Base-by-base conservation (phyloP, 1,140 invertebrate species). In the Aphelenchoides avenae region DNA sequence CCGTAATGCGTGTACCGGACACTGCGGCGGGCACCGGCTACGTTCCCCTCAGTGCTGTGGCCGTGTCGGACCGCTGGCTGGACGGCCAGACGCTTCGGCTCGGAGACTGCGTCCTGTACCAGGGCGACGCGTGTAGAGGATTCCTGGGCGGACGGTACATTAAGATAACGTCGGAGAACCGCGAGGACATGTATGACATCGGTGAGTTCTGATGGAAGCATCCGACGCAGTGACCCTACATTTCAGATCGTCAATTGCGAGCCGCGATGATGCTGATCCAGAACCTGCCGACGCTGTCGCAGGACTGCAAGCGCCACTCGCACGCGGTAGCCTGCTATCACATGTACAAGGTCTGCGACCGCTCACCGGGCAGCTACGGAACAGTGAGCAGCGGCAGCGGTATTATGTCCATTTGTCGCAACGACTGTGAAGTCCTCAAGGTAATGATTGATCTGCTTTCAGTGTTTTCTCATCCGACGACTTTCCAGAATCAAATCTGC, bases 301-400 rank as follows among this genome's bases (percentile, higher is more conserved):
- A 43, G 13, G 40, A 68, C 20, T 68, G 66, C 47, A 66, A 67
- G n/a, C 40, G 36, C 20, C 68, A 63, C 52, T 68, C 64, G 9
- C 66, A 68, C 39, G 55, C 66, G 24, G 65, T 71, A 20, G 66
- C 66, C 29, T 68, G 66, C 53, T 68, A 68, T 47, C 66, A 68
- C 42, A 46, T 52, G 29, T 68, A 67, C 37, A 60, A 68, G 44
- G 43, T 67, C 41, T 67, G 64, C 30, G 53, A 66, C 50, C 61
- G 30, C 31, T 37, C 61, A 29, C 34, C 36, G 22, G 15, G n/a
- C 22, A 54, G n/a, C 20, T 2, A 27, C 11, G 26, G 20, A 24
- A 40, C 51, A 11, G 29, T 52, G 0, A 30, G 33, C 36, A 22
- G 24, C 9, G 5, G 36, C 31, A 33, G 27, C n/a, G 39, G 51